Base-by-base conservation (phyloP, 2,113 vertebrate genomes). In the Syrrhaptes paradoxus region DNA sequence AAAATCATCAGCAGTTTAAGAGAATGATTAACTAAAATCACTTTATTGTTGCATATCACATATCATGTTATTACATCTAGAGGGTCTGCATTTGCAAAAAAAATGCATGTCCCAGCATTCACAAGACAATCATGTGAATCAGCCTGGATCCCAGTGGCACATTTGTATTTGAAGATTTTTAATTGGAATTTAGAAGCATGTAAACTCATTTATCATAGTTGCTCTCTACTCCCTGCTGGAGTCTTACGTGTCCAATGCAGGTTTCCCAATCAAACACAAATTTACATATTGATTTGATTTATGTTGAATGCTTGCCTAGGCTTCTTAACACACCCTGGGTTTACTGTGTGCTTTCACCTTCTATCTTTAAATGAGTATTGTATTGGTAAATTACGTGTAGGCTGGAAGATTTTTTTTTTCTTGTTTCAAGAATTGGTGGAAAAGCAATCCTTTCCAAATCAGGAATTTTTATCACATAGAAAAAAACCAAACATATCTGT, bases 261-360 rank as follows among this genome's bases (percentile, higher is more conserved):
- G 29, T 79, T 81, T 70, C 52, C 77, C 78, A 75, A 10, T 91
- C 73, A 87, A 96, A 80, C 51, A 76, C 54, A 90, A 32, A 90
- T 96, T 89, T 85, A 55, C 65, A 55, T 83, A 38, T 41, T 93
- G 85, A 87, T 81, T 96, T 96, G 72, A 97, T 96, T 96, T 85
- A 49, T 87, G 90, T 76, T 93, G 83, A 93, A 32, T 16, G 4
- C 38, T 93, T 93, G 34, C 68, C 32, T 65, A 26, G 21, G 41
- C 25, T 87, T 86, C 17, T 59, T 61, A 63, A 66, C 11, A 55
- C 32, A 10, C 7, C 17, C 57, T 84, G 80, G 13, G 8, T 72
- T 68, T 78, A 17, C 32, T 52, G 9, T 51, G 14, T 10, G 28
- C 16, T 70, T 80, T 91, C n/a, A 20, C 11, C 18, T 79, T 52